A percentile compares a stretch with the other conserved stretches of the same genome.
These are phyloP conservation scores for Brachionus manjavacas DNA, from an alignment of 1,140 invertebrate species.

Conservation along the genomic window DNA sequence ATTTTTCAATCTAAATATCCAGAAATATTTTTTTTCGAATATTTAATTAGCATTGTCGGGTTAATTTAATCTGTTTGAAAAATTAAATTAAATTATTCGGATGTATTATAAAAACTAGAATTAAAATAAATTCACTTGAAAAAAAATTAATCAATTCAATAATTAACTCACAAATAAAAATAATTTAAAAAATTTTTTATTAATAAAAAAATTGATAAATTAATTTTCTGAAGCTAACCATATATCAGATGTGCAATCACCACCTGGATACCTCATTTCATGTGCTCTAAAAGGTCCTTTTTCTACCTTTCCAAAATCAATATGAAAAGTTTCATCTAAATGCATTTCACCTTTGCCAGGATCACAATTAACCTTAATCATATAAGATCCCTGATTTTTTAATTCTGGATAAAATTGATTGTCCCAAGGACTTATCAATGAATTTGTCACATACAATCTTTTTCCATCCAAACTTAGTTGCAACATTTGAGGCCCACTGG, in stretches of 20 bases:
- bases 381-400: constrained; percentile 69
- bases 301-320: constrained; percentile 84
- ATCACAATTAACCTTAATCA: constrained; percentile 81
- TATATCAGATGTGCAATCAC: constrained; percentile 94
- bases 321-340: constrained; percentile 77
- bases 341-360: constrained; percentile 76
- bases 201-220: background rate
- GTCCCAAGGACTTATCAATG: constrained; percentile 86
- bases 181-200: background rate
- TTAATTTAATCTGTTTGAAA: no score
- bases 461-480: constrained; percentile 90
- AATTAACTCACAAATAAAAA: background rate
- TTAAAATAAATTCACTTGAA: background rate
- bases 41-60: no score
- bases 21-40: no score
- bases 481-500: constrained; percentile 91
- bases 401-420: constrained; percentile 84
- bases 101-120: no score
- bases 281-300: constrained; percentile 82
- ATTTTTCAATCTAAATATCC: no score
- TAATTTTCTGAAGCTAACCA: constrained; percentile 61
- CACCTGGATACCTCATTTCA: constrained; percentile 86
- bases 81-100: no score
- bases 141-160: background rate
- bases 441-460: constrained; percentile 83